These are phyloP conservation scores for Drosophila funebris DNA, from an alignment of 1,140 invertebrate genomes.

Conservation along the genomic window DNA sequence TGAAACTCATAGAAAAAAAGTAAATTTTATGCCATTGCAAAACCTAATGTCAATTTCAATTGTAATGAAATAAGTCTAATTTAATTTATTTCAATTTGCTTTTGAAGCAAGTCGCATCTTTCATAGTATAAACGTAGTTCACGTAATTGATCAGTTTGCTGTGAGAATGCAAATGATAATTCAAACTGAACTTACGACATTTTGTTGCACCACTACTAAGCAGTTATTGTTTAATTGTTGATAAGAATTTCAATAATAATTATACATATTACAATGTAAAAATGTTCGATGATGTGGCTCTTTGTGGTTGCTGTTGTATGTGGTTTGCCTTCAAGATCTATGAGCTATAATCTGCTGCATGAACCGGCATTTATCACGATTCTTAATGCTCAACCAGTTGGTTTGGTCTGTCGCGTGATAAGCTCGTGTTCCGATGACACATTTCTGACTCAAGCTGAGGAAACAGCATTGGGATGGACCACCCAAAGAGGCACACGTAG, in stretches of 20 bases:
- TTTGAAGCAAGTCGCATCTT: not conserved
- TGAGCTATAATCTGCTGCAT: not conserved
- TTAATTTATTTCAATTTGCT: conserved; percentile 8
- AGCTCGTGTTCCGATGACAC: not conserved
- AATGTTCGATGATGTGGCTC: not conserved
- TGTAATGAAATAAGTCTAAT: not conserved
- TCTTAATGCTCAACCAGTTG: not conserved
- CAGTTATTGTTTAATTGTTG: not conserved
- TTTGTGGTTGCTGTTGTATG: not conserved
- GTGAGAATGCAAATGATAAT: not conserved
- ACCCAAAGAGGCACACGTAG: not conserved
- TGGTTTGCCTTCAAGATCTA: not conserved
- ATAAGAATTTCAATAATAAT: conserved; percentile 7
- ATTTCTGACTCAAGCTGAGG: not conserved
- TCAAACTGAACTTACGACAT: not conserved
- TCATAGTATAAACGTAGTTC: not conserved
- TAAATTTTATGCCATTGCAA: not conserved
- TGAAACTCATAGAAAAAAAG: not conserved
- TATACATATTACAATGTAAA: not conserved
- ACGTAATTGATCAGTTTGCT: conserved; percentile 5
- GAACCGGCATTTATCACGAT: not conserved
- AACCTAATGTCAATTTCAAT: not conserved
- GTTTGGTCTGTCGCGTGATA: not conserved
- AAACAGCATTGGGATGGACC: not conserved
- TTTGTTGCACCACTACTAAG: not conserved